A percentile compares a stretch with the other conserved stretches of the same genome.
phyloP scores from a whole-genome alignment of 2,888 invertebrate genomes.

The Caradrina clavipalpis region DNA sequence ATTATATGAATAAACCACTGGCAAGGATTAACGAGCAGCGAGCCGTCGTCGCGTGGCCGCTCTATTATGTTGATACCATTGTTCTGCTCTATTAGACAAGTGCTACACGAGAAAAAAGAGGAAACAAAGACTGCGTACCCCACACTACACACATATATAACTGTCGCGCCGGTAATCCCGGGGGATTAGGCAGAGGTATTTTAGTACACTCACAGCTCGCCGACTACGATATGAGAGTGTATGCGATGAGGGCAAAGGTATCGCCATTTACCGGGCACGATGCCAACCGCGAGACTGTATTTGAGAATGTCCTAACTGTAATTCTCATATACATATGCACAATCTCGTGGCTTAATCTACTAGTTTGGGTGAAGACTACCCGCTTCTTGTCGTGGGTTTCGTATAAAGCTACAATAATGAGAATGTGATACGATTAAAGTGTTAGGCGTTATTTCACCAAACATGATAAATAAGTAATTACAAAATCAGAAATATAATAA shows the following conservation, averaged over 20 bases:
- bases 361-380: not conserved
- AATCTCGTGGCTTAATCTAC: constrained; percentile 35
- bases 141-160: constrained; percentile 31
- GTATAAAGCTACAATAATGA: not conserved
- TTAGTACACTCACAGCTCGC: constrained; percentile 32
- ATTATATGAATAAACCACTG: constrained; percentile 81
- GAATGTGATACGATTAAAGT: not conserved
- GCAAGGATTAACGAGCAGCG: constrained; percentile 82
- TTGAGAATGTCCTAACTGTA: constrained; percentile 34
- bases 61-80: constrained; percentile 60
- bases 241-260: constrained; percentile 50
- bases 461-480: not conserved
- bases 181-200: constrained; percentile 43
- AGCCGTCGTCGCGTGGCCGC: constrained; percentile 70
- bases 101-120: constrained; percentile 40
- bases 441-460: too few species aligned
- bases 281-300: constrained; percentile 44
- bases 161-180: constrained; percentile 31
- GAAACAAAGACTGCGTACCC: constrained; percentile 42
- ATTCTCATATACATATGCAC: constrained; percentile 21
- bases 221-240: constrained; percentile 45
- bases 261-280: constrained; percentile 38
- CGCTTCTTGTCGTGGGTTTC: not conserved
- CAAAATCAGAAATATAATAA: not conserved
- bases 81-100: constrained; percentile 57